Evolutionary conservation across 1,140 invertebrate genomes (phyloP).

Genomic region (Melipona quadrifasciata): DNA sequence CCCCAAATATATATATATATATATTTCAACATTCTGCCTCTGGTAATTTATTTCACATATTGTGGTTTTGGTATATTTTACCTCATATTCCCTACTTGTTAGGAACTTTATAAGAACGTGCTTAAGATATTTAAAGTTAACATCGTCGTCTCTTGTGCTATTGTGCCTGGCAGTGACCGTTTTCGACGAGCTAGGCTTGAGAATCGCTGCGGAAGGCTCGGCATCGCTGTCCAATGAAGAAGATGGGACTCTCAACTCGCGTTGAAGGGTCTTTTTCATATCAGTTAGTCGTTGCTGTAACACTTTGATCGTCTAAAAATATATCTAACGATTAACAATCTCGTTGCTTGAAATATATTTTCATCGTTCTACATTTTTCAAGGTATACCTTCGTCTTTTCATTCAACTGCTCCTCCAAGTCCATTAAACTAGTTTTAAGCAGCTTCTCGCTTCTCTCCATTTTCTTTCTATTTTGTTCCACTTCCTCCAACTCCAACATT

Average conservation of each 20-base stretch:
- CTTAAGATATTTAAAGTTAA: slow-evolving; percentile 94
- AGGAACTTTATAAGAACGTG: slow-evolving; percentile 96
- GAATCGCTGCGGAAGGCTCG: slow-evolving; percentile 77
- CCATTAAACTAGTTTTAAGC: slow-evolving; percentile 84
- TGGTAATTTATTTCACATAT: neutral
- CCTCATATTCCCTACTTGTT: slow-evolving; percentile 92
- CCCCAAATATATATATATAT: neutral
- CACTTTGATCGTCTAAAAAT: slow-evolving; percentile 91
- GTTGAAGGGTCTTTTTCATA: slow-evolving; percentile 95
- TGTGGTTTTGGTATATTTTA: slow-evolving; percentile 68
- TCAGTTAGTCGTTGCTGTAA: slow-evolving; percentile 93
- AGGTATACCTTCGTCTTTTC: slow-evolving; percentile 83
- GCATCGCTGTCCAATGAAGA: slow-evolving; percentile 75
- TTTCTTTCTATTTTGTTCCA: slow-evolving; percentile 76
- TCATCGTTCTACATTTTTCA: neutral
- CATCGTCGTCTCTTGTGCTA: slow-evolving; percentile 84
- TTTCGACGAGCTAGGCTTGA: slow-evolving; percentile 83
- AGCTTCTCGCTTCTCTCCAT: slow-evolving; percentile 82
- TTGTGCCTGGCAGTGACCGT: slow-evolving; percentile 79
- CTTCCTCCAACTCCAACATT: slow-evolving; percentile 80
- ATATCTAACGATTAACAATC: neutral
- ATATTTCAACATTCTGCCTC: neutral
- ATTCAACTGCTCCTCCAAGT: slow-evolving; percentile 88
- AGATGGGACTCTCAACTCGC: slow-evolving; percentile 87
- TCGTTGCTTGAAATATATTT: neutral